Evolutionary conservation across 2,797 vertebrate species (phyloP).

Genomic region (Rhodeus uyekii): DNA sequence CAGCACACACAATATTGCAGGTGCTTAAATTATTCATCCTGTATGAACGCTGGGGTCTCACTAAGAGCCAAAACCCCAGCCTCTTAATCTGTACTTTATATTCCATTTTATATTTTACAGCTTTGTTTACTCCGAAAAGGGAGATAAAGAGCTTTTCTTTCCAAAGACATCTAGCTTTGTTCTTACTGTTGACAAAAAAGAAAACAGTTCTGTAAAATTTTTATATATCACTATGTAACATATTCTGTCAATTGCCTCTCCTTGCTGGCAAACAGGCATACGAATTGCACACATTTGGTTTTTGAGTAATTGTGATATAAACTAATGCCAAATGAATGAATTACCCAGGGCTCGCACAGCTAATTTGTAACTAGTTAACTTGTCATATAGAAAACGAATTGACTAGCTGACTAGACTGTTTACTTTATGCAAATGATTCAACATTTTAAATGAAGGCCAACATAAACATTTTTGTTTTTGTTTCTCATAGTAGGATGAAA

Average conservation of each 20-base stretch:
- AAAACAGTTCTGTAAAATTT: conserved; percentile 19
- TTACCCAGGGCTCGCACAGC: not conserved
- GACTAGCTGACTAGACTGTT: not conserved
- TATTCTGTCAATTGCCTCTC: not conserved
- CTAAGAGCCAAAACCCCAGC: conserved; percentile 31
- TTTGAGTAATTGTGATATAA: not conserved
- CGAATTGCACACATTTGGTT: not conserved
- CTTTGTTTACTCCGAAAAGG: conserved; percentile 30
- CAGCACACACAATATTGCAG: conserved; percentile 40
- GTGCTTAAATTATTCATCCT: conserved; percentile 53
- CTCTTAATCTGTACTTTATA: conserved; percentile 50
- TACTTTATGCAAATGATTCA: not conserved
- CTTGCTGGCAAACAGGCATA: not conserved
- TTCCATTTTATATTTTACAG: conserved; percentile 45
- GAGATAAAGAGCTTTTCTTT: conserved; percentile 26
- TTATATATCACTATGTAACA: conserved; percentile 22
- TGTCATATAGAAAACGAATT: not conserved
- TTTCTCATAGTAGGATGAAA: too few relatives aligned
- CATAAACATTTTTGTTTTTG: too few relatives aligned
- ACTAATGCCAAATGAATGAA: not conserved
- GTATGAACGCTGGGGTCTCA: conserved; percentile 20
- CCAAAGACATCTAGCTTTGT: not conserved
- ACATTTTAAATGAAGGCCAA: too few relatives aligned
- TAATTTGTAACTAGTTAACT: conserved; percentile 10
- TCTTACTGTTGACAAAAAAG: conserved; percentile 26